phyloP scores from a whole-genome alignment of 2,113 vertebrate genomes.

The Cryptoleucopteryx plumbea region DNA sequence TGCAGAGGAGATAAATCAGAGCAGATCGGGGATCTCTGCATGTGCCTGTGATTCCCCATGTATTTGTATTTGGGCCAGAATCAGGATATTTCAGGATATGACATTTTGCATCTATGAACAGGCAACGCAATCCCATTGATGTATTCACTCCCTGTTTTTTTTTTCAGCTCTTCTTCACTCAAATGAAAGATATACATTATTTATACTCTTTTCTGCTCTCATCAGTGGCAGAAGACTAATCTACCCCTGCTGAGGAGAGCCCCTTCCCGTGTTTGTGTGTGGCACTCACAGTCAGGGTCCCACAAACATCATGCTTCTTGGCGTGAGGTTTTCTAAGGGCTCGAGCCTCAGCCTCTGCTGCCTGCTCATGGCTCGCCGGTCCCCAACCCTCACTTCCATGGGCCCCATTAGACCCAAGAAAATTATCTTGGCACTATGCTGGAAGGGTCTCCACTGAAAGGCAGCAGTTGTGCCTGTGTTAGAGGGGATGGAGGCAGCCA shows the following conservation, averaged over 20 bases:
- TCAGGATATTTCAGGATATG: neutral
- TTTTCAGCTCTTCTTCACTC: neutral
- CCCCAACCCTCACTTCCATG: rapidly evolving
- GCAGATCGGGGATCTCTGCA: neutral
- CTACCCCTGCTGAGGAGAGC: rapidly evolving
- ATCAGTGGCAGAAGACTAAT: neutral
- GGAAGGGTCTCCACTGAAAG: neutral
- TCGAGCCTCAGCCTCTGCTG: neutral
- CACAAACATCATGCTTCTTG: neutral
- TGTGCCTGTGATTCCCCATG: neutral
- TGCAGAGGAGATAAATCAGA: neutral
- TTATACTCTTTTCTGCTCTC: neutral
- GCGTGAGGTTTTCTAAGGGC: neutral
- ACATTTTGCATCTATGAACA: neutral
- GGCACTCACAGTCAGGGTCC: neutral
- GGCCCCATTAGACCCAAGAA: neutral
- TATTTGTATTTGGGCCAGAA: slow-evolving; percentile 1
- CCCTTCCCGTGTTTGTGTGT: neutral
- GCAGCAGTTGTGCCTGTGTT: neutral
- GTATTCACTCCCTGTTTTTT: neutral
- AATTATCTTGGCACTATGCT: neutral
- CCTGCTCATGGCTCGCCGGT: rapidly evolving
- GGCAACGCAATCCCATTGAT: neutral
- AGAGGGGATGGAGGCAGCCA: neutral
- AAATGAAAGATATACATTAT: neutral